A percentile compares a stretch with the other conserved stretches of the same genome.
These are phyloP conservation scores for Porites australiensis DNA, from an alignment of 64 coral and sea anemone species.

Conservation along the genomic window DNA sequence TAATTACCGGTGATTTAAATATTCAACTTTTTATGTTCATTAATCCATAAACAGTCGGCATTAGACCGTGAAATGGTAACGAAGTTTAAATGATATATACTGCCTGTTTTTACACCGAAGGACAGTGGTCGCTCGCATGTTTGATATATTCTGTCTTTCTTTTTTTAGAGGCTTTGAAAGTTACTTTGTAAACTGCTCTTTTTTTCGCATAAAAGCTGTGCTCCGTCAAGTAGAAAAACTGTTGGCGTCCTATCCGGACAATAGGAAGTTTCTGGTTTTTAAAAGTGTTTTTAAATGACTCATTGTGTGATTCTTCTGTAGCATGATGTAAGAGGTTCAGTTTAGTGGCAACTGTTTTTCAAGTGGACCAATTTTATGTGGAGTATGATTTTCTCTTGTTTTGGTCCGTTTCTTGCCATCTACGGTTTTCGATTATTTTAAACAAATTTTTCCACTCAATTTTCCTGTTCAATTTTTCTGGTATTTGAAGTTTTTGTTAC, in stretches of 20 bases:
- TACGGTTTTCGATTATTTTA: background rate
- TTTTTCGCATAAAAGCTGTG: background rate
- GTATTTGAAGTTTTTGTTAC: background rate
- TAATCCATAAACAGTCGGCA: constrained; percentile 44
- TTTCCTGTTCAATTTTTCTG: background rate
- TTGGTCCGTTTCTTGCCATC: too few species aligned
- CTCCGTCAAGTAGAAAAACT: background rate
- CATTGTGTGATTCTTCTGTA: background rate
- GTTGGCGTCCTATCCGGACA: background rate
- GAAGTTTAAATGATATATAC: background rate
- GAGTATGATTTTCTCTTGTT: background rate
- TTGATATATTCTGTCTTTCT: too few species aligned
- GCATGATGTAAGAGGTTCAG: background rate
- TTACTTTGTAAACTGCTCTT: background rate
- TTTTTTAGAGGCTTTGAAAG: background rate
- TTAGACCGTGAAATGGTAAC: constrained; percentile 4
- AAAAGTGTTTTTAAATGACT: background rate
- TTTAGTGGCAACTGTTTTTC: background rate
- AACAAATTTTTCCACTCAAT: background rate
- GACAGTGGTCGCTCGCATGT: too few species aligned
- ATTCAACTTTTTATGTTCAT: background rate
- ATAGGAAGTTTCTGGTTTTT: constrained; percentile 35
- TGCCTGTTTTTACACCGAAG: background rate
- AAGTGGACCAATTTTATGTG: background rate
- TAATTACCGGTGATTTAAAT: background rate